Percentiles rank a stretch among this genome's conserved stretches.
phyloP scores from a whole-genome alignment of 2,888 invertebrate species.

The Dione vanillae region DNA sequence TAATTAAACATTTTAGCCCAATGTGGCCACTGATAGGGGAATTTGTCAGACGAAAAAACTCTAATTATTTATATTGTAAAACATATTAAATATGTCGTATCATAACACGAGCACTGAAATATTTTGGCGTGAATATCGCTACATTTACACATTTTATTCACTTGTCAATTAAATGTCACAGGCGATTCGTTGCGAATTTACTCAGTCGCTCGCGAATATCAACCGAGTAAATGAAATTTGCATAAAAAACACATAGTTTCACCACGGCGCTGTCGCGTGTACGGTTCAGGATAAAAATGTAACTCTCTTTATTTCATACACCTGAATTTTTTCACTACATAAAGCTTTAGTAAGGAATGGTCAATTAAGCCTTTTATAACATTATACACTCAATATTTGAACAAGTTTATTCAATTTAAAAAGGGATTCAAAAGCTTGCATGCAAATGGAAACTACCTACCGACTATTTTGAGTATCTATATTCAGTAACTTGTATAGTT shows the following conservation, averaged over 20 bases:
- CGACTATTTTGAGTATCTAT: constrained; percentile 11
- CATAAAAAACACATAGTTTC: constrained; percentile 73
- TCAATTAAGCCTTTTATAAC: constrained; percentile 43
- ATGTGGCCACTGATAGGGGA: constrained; percentile 55
- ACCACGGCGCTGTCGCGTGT: constrained; percentile 49
- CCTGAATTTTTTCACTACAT: constrained; percentile 43
- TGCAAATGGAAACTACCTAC: constrained; percentile 14
- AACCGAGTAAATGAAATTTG: constrained; percentile 76
- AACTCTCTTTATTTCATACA: constrained; percentile 45
- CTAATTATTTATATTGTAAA: constrained; percentile 58
- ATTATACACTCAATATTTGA: constrained; percentile 38
- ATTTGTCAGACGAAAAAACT: constrained; percentile 63
- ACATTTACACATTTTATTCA: constrained; percentile 74
- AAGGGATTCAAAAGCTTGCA: constrained; percentile 18
- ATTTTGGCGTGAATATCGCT: constrained; percentile 64
- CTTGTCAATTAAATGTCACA: constrained; percentile 80
- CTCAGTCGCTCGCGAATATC: constrained; percentile 73
- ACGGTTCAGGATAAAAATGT: constrained; percentile 45
- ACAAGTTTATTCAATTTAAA: constrained; percentile 32
- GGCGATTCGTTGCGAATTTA: constrained; percentile 76
- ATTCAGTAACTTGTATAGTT: constrained; percentile 18
- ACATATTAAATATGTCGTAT: constrained; percentile 46
- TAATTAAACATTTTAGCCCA: constrained; percentile 69
- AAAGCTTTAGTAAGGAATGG: constrained; percentile 40
- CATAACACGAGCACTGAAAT: constrained; percentile 54